A percentile compares a stretch with the other conserved stretches of the same genome.
These are phyloP conservation scores for Drosophila vallismaia DNA, from an alignment of 2,888 invertebrate species.

Conservation along the genomic window DNA sequence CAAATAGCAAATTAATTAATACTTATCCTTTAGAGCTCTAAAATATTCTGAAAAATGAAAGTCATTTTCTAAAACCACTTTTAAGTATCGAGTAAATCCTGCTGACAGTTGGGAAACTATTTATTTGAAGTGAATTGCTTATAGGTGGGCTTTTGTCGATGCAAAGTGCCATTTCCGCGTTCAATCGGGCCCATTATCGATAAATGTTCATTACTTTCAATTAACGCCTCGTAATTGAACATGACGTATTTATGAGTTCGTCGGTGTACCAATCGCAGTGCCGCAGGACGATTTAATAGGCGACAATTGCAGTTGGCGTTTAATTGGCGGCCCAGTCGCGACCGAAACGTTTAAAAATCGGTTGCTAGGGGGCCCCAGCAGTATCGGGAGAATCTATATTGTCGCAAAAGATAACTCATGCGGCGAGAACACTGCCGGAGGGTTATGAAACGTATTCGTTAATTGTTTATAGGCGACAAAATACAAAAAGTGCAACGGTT, in stretches of 20 bases:
- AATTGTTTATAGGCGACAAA: slow-evolving; percentile 41
- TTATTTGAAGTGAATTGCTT: slow-evolving; percentile 32
- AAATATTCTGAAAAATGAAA: too few species aligned
- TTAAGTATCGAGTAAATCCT: not conserved
- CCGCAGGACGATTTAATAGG: slow-evolving; percentile 20
- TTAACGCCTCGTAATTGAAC: slow-evolving; percentile 73
- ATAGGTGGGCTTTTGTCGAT: slow-evolving; percentile 23
- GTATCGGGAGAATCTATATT: slow-evolving; percentile 12
- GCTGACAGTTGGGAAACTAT: slow-evolving; percentile 31
- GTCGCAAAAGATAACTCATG: slow-evolving; percentile 23
- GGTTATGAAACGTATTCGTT: slow-evolving; percentile 20
- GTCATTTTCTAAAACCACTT: too few species aligned
- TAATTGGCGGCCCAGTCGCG: slow-evolving; percentile 23
- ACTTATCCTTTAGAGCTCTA: not conserved
- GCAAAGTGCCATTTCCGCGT: slow-evolving; percentile 34
- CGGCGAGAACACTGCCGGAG: not conserved
- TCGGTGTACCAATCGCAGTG: slow-evolving; percentile 36
- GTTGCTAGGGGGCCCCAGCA: not conserved
- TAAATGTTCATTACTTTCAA: slow-evolving; percentile 73
- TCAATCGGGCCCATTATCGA: slow-evolving; percentile 38
- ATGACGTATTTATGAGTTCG: slow-evolving; percentile 80
- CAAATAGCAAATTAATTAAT: not conserved
- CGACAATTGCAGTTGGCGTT: slow-evolving; percentile 27
- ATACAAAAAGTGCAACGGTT: slow-evolving; percentile 46
- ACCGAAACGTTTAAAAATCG: not conserved